Conservation (phyloP, 1,140 invertebrate species). For the Homalodisca vitripennis region DNA sequence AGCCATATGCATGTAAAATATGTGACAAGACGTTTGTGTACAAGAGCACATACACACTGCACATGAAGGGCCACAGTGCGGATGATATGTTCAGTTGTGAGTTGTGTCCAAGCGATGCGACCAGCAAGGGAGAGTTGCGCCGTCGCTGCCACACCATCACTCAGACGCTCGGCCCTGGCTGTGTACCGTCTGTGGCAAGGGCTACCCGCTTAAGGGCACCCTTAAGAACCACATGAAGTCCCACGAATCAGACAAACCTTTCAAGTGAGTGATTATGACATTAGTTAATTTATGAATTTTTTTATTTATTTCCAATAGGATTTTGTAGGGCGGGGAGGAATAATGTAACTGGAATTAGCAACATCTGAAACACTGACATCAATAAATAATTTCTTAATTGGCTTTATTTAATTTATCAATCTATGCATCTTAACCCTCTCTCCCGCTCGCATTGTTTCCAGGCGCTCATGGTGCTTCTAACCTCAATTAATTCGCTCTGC, state of each 20-base stretch:
- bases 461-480: no score
- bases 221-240: conserved; percentile 32
- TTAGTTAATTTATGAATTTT: background rate
- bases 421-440: no score
- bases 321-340: no score
- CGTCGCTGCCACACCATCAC: conserved; percentile 14
- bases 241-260: conserved; percentile 31
- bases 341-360: no score
- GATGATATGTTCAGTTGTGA: conserved; percentile 25
- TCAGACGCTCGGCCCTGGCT: conserved; percentile 30
- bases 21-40: conserved; percentile 83
- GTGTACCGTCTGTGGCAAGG: conserved; percentile 32
- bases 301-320: background rate
- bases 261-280: conserved; percentile 29
- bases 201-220: conserved; percentile 28
- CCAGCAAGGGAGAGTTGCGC: background rate
- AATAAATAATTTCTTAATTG: no score
- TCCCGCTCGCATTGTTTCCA: no score
- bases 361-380: no score
- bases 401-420: no score
- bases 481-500: no score
- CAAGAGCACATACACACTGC: conserved; percentile 49
- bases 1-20: conserved; percentile 82
- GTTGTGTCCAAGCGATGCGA: background rate
- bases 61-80: conserved; percentile 33